Evolutionary conservation across 2,113 vertebrate species (phyloP).

Genomic region (Ibidorhyncha struthersii): DNA sequence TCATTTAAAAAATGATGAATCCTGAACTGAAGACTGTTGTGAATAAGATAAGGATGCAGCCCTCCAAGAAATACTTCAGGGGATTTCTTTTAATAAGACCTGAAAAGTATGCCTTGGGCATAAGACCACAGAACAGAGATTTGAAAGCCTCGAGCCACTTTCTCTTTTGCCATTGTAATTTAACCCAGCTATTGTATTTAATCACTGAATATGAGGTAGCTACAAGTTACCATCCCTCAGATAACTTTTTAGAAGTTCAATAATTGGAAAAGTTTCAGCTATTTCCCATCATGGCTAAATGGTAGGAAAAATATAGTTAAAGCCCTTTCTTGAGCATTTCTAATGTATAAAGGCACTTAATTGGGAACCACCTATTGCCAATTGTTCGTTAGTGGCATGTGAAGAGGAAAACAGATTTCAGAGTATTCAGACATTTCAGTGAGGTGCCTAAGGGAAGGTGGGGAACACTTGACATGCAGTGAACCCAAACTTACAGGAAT

Average conservation of each 20-base stretch:
- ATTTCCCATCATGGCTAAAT: background rate
- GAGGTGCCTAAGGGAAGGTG: background rate
- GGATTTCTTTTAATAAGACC: constrained; percentile 38
- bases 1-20: constrained; percentile 6
- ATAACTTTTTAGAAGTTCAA: constrained; percentile 3
- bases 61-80: background rate
- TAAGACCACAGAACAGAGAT: background rate
- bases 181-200: constrained; percentile 1
- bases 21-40: background rate
- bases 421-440: background rate
- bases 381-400: background rate
- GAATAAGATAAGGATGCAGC: constrained; percentile 25
- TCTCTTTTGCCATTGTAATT: constrained; percentile 32
- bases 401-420: background rate
- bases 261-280: constrained; percentile 40
- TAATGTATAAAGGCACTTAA: background rate
- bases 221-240: background rate
- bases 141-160: background rate
- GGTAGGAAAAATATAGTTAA: background rate
- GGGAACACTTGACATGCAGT: background rate
- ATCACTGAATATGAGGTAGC: background rate
- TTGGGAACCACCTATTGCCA: background rate
- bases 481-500: background rate
- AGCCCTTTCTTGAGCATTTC: background rate
- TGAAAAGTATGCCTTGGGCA: constrained; percentile 13